Conservation (phyloP, 2,113 vertebrate genomes). For the Apistogramma diplotaenia region DNA sequence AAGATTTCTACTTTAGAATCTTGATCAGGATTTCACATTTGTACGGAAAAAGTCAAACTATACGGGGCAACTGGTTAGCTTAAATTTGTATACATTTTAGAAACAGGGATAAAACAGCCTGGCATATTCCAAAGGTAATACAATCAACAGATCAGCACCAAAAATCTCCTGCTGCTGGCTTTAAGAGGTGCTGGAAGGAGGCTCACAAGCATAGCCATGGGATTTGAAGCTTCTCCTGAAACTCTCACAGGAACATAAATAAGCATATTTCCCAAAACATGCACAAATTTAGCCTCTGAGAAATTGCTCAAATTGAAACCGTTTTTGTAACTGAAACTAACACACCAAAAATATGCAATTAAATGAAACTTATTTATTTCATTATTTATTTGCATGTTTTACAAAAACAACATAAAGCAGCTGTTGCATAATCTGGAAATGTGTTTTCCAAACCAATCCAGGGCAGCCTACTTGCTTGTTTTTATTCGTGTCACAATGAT, state of each 20-base stretch:
- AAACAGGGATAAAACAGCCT: neutral
- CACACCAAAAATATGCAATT: neutral
- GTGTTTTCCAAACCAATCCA: conserved; percentile 31
- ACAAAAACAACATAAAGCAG: conserved; percentile 5
- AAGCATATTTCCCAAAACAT: neutral
- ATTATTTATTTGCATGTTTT: neutral
- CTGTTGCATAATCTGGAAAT: conserved; percentile 35
- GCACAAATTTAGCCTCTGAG: neutral
- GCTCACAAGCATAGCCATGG: neutral
- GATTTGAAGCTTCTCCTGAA: neutral
- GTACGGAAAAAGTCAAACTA: neutral
- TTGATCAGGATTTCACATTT: neutral
- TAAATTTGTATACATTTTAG: neutral
- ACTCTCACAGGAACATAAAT: neutral
- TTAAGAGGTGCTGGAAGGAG: neutral
- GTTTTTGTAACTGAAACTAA: neutral
- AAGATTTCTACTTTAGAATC: neutral
- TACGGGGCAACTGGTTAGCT: neutral
- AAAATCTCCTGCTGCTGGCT: neutral
- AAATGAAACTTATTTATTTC: neutral
- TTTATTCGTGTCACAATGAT: conserved; percentile 57
- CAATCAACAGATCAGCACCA: neutral
- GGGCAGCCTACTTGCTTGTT: conserved; percentile 21
- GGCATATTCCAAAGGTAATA: neutral
- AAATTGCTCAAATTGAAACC: neutral